Conservation (phyloP, 2,888 invertebrate genomes). For the Temnothorax ravouxi region DNA sequence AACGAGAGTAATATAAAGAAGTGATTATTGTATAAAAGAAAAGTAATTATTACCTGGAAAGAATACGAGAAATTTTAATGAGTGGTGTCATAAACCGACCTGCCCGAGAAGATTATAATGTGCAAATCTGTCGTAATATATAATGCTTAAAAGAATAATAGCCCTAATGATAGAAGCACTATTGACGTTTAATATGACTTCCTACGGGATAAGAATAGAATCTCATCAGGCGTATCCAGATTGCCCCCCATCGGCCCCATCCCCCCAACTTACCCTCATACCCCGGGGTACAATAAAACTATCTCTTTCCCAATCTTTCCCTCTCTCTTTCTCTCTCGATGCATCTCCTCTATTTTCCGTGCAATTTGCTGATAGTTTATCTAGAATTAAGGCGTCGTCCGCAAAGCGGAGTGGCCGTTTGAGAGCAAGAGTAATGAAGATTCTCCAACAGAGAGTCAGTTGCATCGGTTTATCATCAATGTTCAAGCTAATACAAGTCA, state of each 20-base stretch:
- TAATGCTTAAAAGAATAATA: slow-evolving; percentile 38
- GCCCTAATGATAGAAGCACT: slow-evolving; percentile 31
- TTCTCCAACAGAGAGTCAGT: slow-evolving; percentile 4
- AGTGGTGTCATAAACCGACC: slow-evolving; percentile 1
- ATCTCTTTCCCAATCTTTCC: background rate
- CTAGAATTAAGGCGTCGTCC: slow-evolving; percentile 50
- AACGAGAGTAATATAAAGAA: background rate
- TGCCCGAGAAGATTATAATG: background rate
- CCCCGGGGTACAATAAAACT: slow-evolving; percentile 31
- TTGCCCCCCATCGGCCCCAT: slow-evolving; percentile 33
- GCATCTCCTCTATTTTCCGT: slow-evolving; percentile 40
- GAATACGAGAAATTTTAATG: slow-evolving; percentile 27
- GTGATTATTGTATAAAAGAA: slow-evolving; percentile 10
- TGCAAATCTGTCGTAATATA: slow-evolving; percentile 38
- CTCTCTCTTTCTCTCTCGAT: slow-evolving; percentile 10
- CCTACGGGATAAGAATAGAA: slow-evolving; percentile 69
- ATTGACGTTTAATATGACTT: slow-evolving; percentile 67
- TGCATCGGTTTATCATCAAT: slow-evolving; percentile 7
- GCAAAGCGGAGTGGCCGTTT: background rate
- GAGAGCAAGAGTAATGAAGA: slow-evolving; percentile 7
- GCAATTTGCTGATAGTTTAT: slow-evolving; percentile 56
- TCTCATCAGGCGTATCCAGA: slow-evolving; percentile 65
- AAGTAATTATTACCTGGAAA: slow-evolving; percentile 22
- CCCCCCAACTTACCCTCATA: background rate
- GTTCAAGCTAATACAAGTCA: background rate